Percentiles rank a stretch among this genome's conserved stretches.
These are phyloP conservation scores for Ceratosolen solmsi DNA, from an alignment of 1,140 invertebrate genomes.

Conservation along the genomic window DNA sequence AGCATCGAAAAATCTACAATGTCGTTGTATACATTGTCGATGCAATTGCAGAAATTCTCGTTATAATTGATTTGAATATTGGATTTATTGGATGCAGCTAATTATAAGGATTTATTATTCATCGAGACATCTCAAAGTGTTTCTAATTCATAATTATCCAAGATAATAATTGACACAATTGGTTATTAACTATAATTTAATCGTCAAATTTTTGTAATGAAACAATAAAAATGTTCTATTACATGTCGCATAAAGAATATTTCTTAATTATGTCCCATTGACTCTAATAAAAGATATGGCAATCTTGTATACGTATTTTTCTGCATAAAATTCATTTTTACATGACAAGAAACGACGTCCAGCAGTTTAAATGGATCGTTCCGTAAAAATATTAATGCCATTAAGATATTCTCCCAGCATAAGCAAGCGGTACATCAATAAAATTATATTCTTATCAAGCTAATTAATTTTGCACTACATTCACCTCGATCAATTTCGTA, in stretches of 20 bases:
- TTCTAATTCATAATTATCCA: neutral
- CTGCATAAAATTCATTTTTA: neutral
- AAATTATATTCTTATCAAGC: slow-evolving; percentile 24
- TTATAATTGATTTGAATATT: too few species aligned
- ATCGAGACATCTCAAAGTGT: too few species aligned
- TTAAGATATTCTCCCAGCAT: neutral
- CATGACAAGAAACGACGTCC: slow-evolving; percentile 5
- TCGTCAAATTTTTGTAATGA: neutral
- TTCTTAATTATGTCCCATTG: neutral
- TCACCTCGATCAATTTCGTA: slow-evolving; percentile 2
- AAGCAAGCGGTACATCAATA: slow-evolving; percentile 23
- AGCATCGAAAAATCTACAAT: too few species aligned
- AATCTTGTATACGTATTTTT: slow-evolving; percentile 28
- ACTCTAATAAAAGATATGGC: neutral
- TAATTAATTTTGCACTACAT: slow-evolving; percentile 44
- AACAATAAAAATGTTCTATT: neutral
- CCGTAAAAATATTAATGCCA: slow-evolving; percentile 19
- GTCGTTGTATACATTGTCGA: too few species aligned
- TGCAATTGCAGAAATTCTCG: too few species aligned
- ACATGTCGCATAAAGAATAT: neutral
- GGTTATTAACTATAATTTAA: neutral
- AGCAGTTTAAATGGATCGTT: neutral
- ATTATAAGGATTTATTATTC: too few species aligned
- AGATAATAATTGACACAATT: neutral
- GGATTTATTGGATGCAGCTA: too few species aligned